Conservation (phyloP, 2,797 vertebrate species). For the Aeoliscus strigatus region DNA sequence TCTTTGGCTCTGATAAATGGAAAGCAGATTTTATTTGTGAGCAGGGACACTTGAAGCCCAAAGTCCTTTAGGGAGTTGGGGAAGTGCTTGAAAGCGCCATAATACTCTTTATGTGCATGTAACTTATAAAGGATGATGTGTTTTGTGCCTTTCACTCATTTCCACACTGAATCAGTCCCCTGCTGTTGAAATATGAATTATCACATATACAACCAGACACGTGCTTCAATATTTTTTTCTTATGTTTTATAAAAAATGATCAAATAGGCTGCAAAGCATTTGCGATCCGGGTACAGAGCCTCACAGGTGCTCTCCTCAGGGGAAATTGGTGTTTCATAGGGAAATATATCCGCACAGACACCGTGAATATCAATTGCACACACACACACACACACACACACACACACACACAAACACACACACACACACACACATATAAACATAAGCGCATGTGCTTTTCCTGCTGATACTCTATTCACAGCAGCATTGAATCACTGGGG, state of each 20-base stretch:
- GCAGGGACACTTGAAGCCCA: no score
- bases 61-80: no score
- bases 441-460: conserved; percentile 26
- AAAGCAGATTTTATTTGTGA: no score
- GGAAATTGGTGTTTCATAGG: conserved; percentile 50
- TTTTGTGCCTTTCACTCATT: no score
- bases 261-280: conserved; percentile 21
- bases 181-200: conserved; percentile 11
- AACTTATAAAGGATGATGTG: no score
- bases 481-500: conserved; percentile 50
- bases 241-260: conserved; percentile 8
- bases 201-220: conserved; percentile 3
- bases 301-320: conserved; percentile 46
- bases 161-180: no score
- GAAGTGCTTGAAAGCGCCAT: no score
- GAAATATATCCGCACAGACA: conserved; percentile 38
- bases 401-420: no score
- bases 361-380: conserved; percentile 52
- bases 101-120: no score
- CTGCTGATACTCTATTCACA: conserved; percentile 49
- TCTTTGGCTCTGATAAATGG: no score
- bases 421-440: no score
- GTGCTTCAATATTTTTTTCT: conserved; percentile 4
- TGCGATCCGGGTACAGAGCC: conserved; percentile 21
- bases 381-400: conserved; percentile 21